Evolutionary conservation across 1,140 invertebrate species (phyloP).

Genomic region (Drosophila nannoptera): DNA sequence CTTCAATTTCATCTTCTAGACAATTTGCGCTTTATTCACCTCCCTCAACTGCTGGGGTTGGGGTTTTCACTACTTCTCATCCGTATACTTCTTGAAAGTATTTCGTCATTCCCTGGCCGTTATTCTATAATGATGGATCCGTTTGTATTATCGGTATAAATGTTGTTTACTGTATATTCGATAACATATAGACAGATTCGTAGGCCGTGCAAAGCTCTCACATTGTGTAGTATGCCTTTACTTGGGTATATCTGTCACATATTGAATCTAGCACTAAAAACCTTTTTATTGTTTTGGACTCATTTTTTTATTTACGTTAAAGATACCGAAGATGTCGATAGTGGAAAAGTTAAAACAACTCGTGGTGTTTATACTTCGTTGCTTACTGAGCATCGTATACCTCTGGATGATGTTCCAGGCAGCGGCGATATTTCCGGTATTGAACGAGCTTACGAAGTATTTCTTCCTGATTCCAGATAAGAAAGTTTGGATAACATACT

Average conservation of each 20-base stretch:
- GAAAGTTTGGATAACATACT: slow-evolving; percentile 4
- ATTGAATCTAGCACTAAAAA: neutral
- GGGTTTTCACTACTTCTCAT: too few species aligned
- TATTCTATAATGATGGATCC: too few species aligned
- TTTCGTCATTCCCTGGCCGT: too few species aligned
- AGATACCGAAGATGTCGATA: slow-evolving; percentile 5
- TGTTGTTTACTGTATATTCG: too few species aligned
- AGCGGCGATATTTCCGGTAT: neutral
- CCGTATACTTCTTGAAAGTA: too few species aligned
- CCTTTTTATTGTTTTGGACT: neutral
- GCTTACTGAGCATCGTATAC: neutral
- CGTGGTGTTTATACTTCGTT: slow-evolving; percentile 2
- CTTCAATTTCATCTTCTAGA: too few species aligned
- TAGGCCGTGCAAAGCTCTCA: too few species aligned
- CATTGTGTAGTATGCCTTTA: neutral
- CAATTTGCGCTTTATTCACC: too few species aligned
- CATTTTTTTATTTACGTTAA: neutral
- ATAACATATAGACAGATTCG: too few species aligned
- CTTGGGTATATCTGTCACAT: neutral
- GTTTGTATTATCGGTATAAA: too few species aligned
- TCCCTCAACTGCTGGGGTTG: too few species aligned
- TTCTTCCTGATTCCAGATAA: too few species aligned
- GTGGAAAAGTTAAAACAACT: neutral
- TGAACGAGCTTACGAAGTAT: neutral
- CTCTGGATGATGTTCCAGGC: slow-evolving; percentile 33